Conservation (phyloP, 37 sponge, comb jelly and placozoan species). For the Beroe ovata region DNA sequence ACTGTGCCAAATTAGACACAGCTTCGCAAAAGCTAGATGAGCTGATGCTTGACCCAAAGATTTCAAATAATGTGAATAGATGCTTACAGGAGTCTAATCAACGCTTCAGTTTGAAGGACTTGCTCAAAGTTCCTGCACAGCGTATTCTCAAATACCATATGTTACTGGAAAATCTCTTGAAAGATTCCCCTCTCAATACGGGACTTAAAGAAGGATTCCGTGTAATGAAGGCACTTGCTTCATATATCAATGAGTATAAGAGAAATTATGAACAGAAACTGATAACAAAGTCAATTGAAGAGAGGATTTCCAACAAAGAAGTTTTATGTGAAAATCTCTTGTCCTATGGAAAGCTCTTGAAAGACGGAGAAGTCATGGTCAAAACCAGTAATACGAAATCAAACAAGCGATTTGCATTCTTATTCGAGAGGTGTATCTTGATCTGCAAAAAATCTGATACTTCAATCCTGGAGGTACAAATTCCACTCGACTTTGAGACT, state of each 20-base stretch:
- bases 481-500: conserved; percentile 45
- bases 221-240: conserved; percentile 16
- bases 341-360: conserved; percentile 21
- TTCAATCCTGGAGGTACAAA: conserved; percentile 7
- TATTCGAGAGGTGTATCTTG: conserved; percentile 47
- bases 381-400: conserved; percentile 9
- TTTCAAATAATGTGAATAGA: neutral
- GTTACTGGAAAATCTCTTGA: conserved; percentile 7
- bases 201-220: conserved; percentile 37
- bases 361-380: conserved; percentile 43
- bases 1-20: conserved; percentile 19
- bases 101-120: conserved; percentile 45
- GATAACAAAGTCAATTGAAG: conserved; percentile 50
- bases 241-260: conserved; percentile 50
- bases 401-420: conserved; percentile 35
- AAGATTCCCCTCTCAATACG: neutral
- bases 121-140: conserved; percentile 62
- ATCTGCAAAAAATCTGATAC: conserved; percentile 25
- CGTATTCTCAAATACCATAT: conserved; percentile 50
- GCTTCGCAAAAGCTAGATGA: conserved; percentile 41
- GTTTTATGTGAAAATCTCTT: neutral
- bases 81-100: conserved; percentile 18
- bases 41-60: conserved; percentile 28
- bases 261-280: conserved; percentile 11
- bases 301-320: conserved; percentile 19